Base-by-base conservation (phyloP, 2,888 invertebrate species). In the Zhuqinia jingwanae region DNA sequence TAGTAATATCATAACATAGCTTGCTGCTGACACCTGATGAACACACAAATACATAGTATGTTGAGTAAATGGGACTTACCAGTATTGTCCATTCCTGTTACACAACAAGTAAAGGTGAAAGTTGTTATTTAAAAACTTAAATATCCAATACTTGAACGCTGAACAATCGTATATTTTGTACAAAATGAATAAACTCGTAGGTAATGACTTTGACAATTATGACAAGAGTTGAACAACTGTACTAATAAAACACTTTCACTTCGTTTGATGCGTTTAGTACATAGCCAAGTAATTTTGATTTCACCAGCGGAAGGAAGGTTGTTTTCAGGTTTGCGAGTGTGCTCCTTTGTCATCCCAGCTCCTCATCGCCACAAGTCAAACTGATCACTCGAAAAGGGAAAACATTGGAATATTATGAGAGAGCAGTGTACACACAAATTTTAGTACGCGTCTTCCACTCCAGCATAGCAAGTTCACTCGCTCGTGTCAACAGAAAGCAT, bases 311-410 rank as follows among this genome's bases (percentile, higher is more conserved):
- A 56, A 5, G 17, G 6, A 60, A 25, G 6, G 15, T 50, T 20
- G 56, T 22, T 5, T 2, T 50, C 8, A 11, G 10, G 50, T 50
- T 15, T 56, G 2, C 20, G 56, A 1, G 25, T 25, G 25, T 36
- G 63, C 63, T 65, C 36, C 63, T 70, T 45, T 70, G 47, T 47
- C 45, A 70, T 47, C 70, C n/a, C 25, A 20, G 45, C 70, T 70
- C 47, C 70, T 45, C 70, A 70, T 70, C 70, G 47, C 47, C 70
- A 70, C 45, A 70, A 70, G 45, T 70, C 70, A 47, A 70, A 70
- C 70, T 70, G 70, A 70, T 70, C 70, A 22, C 70, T 47, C 47
- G 47, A 47, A 47, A 70, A 20, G 36, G 45, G 47, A 15, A 5
- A 70, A 70, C 70, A 22, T 15, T 47, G 22, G 45, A 15, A 47